Percentiles rank a stretch among this genome's conserved stretches.
Evolutionary conservation across 2,888 invertebrate genomes (phyloP).

Genomic region (Melanargia galathea): DNA sequence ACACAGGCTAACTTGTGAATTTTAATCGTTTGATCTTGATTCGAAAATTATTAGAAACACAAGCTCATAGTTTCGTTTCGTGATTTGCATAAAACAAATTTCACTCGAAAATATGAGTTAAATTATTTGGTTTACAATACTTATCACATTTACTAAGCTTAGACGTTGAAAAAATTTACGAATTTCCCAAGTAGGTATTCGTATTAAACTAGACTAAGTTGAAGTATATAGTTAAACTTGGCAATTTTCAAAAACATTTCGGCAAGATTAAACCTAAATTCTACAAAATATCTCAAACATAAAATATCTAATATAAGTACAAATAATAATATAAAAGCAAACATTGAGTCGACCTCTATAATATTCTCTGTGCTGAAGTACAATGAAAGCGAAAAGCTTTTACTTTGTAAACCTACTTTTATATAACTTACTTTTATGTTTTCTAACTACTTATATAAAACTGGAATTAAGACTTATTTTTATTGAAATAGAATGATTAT

Average conservation of each 20-base stretch:
- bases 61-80: too few relatives aligned
- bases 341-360: conserved; percentile 3
- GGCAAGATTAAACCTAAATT: background rate
- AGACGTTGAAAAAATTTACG: background rate
- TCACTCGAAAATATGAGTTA: too few relatives aligned
- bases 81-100: too few relatives aligned
- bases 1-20: too few relatives aligned
- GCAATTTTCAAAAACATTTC: background rate
- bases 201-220: background rate
- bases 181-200: background rate
- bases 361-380: background rate
- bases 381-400: conserved; percentile 4
- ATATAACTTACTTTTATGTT: too few relatives aligned
- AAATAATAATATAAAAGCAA: background rate
- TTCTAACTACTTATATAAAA: too few relatives aligned
- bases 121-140: too few relatives aligned
- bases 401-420: background rate
- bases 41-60: too few relatives aligned
- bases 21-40: too few relatives aligned
- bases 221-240: background rate
- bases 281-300: conserved; percentile 1
- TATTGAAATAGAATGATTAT: too few relatives aligned
- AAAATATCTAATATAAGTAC: conserved; percentile 10
- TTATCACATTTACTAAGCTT: background rate
- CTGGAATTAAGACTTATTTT: too few relatives aligned